Percentiles rank a stretch among this genome's conserved stretches.
Conservation (phyloP, 2,888 invertebrate species). For the Watsonalla cultraria region DNA sequence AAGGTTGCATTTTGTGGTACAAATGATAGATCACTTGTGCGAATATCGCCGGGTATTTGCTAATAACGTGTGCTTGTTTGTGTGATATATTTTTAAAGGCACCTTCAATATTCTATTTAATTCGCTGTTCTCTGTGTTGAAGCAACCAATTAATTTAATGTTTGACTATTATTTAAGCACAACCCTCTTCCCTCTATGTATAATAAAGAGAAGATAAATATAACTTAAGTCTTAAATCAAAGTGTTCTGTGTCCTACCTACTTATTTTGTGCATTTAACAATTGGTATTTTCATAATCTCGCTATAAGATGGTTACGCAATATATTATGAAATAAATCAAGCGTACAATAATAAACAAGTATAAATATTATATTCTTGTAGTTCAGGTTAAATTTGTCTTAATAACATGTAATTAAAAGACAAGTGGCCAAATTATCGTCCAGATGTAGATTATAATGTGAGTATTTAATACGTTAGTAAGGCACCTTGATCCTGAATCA, state of each 20-base stretch:
- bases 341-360: conserved; percentile 9
- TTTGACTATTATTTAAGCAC: neutral
- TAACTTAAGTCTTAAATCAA: conserved; percentile 19
- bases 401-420: conserved; percentile 52
- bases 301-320: no score
- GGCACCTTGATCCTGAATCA: neutral
- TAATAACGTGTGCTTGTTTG: conserved; percentile 43
- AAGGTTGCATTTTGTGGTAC: conserved; percentile 67
- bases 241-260: conserved; percentile 25
- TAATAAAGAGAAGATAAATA: conserved; percentile 2
- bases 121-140: neutral
- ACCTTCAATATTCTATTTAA: conserved; percentile 8
- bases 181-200: neutral
- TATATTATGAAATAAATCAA: no score
- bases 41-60: conserved; percentile 28
- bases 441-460: conserved; percentile 32
- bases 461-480: conserved; percentile 2
- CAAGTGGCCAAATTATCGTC: conserved; percentile 77
- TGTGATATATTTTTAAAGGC: conserved; percentile 40
- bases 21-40: conserved; percentile 44
- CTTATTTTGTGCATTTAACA: conserved; percentile 14
- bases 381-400: conserved; percentile 42
- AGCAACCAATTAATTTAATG: neutral
- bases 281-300: neutral
- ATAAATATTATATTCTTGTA: conserved; percentile 13